A percentile compares a stretch with the other conserved stretches of the same genome.
Conservation (phyloP, 2,797 vertebrate genomes). For the Catamblyrhynchus diadema region DNA sequence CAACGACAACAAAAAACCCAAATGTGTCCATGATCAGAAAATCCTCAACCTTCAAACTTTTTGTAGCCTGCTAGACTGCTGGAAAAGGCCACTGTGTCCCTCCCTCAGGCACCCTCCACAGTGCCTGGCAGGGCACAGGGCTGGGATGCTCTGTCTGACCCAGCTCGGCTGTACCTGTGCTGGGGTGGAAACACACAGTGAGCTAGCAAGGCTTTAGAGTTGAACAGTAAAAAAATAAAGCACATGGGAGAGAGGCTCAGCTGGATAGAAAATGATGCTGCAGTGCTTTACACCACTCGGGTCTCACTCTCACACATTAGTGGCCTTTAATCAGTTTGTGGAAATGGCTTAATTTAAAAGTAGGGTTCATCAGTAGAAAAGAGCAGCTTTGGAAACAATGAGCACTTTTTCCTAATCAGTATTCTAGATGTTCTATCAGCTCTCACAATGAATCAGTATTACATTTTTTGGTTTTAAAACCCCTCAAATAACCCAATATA, state of each 20-base stretch:
- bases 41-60: background rate
- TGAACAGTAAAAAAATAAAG: background rate
- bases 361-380: background rate
- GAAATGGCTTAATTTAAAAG: background rate
- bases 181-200: background rate
- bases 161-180: fast-evolving
- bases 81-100: background rate
- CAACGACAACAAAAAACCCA: fast-evolving
- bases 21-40: background rate
- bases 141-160: background rate
- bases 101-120: background rate
- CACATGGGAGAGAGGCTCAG: background rate
- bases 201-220: background rate
- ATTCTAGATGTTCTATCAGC: background rate
- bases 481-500: background rate
- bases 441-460: background rate
- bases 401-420: background rate
- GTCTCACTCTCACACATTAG: background rate
- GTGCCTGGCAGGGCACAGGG: background rate
- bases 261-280: background rate
- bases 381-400: background rate
- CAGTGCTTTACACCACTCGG: background rate
- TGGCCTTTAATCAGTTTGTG: background rate
- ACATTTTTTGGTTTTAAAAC: background rate
- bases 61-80: background rate